Base-by-base conservation (phyloP, 2,888 invertebrate genomes). In the Megalurothrips usitatus region DNA sequence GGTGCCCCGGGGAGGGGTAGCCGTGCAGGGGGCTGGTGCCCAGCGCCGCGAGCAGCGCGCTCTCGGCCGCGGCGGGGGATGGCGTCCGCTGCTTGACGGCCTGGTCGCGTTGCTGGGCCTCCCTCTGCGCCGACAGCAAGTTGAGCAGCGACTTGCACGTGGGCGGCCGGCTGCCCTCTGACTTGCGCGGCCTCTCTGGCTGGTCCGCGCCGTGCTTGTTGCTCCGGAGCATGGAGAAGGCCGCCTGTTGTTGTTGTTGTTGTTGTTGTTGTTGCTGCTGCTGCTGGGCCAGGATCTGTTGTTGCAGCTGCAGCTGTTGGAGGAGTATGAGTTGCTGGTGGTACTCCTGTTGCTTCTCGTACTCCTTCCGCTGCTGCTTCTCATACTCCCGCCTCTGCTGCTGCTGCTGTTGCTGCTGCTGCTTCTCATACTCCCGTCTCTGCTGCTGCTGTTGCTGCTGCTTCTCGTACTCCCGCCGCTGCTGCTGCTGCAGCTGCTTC, bases 91-190 rank as follows among this genome's bases (percentile, higher is more conserved):
- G 23, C 68, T 75, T 75, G 68, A 26, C 26, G 58, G 58, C 58
- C 14, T 43, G 34, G 10, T 49, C 82, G 17, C 79, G 47, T 8
- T 68, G 79, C n/a, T 79, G 79, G 63, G 82, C 81, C 48, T 81
- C 34, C 63, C 82, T 81, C 28, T 82, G 82, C n/a, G 81, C 82
- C 3, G 83, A 81, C 85, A 91, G 85, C 82, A 91, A 87, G 86
- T 92, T 92, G 83, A 91, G 90, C 83, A 92, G 88, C 43, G 91
- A 90, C 86, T 91, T 92, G 80, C 84, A 84, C 14, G 84, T 84
- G 11, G 68, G 68, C 68, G 68, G 14, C 82, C 82, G 9, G 80
- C 80, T n/a, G 83, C 80, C 26, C 68, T 75, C 68, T 1, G 68
- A 75, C 68, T 75, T 75, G 11, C 68, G 23, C 23, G 23, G 8